phyloP scores from a whole-genome alignment of 2,888 invertebrate species.

The Cremastobaeus sp. region DNA sequence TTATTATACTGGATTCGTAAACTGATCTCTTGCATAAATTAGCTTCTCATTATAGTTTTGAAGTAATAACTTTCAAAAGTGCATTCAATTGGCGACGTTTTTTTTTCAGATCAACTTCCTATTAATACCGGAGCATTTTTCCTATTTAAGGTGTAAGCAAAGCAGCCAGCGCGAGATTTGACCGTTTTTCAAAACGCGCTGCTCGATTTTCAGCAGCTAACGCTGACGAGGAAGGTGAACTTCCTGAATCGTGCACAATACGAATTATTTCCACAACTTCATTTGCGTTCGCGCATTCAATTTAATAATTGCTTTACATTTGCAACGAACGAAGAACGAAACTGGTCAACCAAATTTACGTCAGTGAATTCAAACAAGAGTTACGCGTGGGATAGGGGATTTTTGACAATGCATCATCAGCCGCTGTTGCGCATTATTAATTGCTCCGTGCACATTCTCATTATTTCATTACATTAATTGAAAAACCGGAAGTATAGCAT shows the following conservation, averaged over 20 bases:
- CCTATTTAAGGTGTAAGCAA: too few species aligned
- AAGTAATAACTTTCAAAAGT: too few species aligned
- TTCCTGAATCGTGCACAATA: slow-evolving; percentile 41
- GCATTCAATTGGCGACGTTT: too few species aligned
- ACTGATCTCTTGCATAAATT: too few species aligned
- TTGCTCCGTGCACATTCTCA: slow-evolving; percentile 12
- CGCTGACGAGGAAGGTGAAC: slow-evolving; percentile 25
- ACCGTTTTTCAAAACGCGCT: slow-evolving; percentile 38
- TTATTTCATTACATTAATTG: slow-evolving; percentile 32
- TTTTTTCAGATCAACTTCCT: slow-evolving; percentile 37
- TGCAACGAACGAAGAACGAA: slow-evolving; percentile 32
- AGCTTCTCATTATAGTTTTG: too few species aligned
- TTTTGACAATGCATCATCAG: slow-evolving; percentile 54
- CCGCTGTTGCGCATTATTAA: slow-evolving; percentile 12
- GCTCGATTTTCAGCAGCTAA: slow-evolving; percentile 44
- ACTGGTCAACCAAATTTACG: slow-evolving; percentile 46
- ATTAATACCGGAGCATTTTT: slow-evolving; percentile 25
- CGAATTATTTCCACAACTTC: slow-evolving; percentile 53
- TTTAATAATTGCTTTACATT: slow-evolving; percentile 55
- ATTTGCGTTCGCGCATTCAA: slow-evolving; percentile 47
- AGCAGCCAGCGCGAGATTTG: too few species aligned
- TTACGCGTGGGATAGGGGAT: slow-evolving; percentile 24
- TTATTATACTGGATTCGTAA: neutral
- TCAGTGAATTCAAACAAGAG: slow-evolving; percentile 39
- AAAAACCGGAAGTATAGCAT: slow-evolving; percentile 21